Evolutionary conservation across 2,113 vertebrate species (phyloP), one percentile per base, ranked within the genome.

Genomic region (Galeopterus variegatus): DNA sequence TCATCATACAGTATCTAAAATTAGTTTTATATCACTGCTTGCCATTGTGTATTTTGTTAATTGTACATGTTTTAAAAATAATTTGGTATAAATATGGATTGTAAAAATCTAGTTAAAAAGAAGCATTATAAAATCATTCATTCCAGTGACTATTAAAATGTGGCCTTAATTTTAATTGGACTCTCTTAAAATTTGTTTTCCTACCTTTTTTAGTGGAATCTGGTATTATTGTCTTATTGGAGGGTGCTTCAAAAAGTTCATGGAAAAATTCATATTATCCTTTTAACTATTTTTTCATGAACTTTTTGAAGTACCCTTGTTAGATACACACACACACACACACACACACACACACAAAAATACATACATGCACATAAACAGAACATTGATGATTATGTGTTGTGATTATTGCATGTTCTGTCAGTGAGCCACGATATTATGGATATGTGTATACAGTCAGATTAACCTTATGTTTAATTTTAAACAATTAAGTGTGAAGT

Each of bases 11-110:
- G 67, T 88, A 95, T 98, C 54, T 80, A 85, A 93, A 86, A 64
- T 96, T 60, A 98, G 97, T 77, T 95, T 98, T 98, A 97, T 98
- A 93, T 96, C 97, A 98, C 98, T 98, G 97, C 88, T 98, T 76
- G 96, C 94, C 97, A 98, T 98, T 98, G 95, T 98, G 97, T 98
- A 93, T 97, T 98, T 76, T 93, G 83, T 95, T 92, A 93, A 70
- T 87, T 81, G 18, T 76, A 1, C 95, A 33, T 92, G 77, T 73
- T 95, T 93, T 70, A 76, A 92, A 92, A 87, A 88, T n/a, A 96
- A 93, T 97, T 95, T 70, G 7, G 4, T 94, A 14, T 98, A 28
- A n/a, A n/a, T 58, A 36, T 90, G 69, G 28, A 81, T 67, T 93
- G 33, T 77, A 89, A 62, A 97, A 85, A 86, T 54, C 18, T 84